phyloP scores from a whole-genome alignment of 2,797 vertebrate species.

The Menidia menidia region DNA sequence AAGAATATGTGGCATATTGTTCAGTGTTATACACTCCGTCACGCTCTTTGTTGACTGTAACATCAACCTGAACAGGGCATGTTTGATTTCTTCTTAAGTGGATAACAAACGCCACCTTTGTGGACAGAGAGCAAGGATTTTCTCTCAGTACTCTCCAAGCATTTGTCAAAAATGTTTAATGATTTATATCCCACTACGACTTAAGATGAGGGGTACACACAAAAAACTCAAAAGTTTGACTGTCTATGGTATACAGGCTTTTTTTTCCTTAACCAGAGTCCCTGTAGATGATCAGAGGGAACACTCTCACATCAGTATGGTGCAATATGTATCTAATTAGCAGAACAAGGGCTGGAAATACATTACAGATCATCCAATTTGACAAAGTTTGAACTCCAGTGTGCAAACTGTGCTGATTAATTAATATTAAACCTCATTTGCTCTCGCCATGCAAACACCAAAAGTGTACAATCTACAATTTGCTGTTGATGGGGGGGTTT shows the following conservation, averaged over 20 bases:
- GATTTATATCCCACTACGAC: background rate
- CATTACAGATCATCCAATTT: background rate
- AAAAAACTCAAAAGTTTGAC: background rate
- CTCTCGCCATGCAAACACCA: constrained; percentile 6
- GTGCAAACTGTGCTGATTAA: background rate
- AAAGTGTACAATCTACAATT: constrained; percentile 2
- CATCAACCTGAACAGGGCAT: constrained; percentile 12
- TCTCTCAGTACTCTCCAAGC: background rate
- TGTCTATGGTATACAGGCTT: background rate
- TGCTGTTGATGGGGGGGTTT: constrained; percentile 7
- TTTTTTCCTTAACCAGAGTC: constrained; percentile 2
- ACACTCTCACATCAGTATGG: background rate
- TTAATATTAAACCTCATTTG: background rate
- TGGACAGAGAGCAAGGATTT: background rate
- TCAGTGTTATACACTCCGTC: constrained; percentile 41
- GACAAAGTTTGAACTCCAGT: background rate
- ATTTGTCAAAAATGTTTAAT: background rate
- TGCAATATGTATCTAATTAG: background rate
- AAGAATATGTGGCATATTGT: constrained; percentile 60
- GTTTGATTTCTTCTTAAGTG: constrained; percentile 12
- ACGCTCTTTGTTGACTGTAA: constrained; percentile 28
- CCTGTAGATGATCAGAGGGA: background rate
- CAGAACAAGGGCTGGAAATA: background rate
- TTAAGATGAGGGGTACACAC: background rate
- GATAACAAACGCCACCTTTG: background rate